These are phyloP conservation scores for Tadarida brasiliensis DNA, from an alignment of 2,797 vertebrate genomes.

Conservation along the genomic window DNA sequence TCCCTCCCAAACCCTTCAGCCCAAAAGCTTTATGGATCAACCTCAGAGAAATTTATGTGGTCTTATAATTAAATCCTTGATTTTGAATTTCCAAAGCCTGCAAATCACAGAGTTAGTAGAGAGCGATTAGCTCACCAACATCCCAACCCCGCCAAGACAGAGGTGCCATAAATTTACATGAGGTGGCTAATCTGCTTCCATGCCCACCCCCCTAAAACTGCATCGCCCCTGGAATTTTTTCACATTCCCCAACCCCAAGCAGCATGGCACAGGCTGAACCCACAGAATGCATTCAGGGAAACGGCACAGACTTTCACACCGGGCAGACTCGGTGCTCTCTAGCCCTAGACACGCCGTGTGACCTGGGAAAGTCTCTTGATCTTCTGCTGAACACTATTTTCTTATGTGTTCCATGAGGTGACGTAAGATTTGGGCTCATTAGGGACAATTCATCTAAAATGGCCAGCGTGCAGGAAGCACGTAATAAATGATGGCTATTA, in stretches of 20 bases:
- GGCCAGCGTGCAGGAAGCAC: neutral
- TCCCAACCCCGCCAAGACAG: neutral
- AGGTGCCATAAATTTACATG: neutral
- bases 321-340: neutral
- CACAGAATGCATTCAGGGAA: neutral
- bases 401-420: neutral
- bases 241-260: neutral
- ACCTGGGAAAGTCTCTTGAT: neutral
- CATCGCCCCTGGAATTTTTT: neutral
- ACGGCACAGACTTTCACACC: neutral
- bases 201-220: neutral
- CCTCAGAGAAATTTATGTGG: conserved; percentile 51
- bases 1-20: neutral
- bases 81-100: conserved; percentile 51
- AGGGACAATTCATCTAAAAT: neutral
- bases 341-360: neutral
- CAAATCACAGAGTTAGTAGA: conserved; percentile 48
- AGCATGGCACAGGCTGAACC: neutral
- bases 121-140: conserved; percentile 29
- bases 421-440: neutral
- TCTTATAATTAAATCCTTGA: conserved; percentile 56
- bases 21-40: conserved; percentile 1
- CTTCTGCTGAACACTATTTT: neutral
- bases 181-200: neutral
- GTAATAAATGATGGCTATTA: neutral